Evolutionary conservation across 2,113 vertebrate genomes (phyloP).

Genomic region (Theropithecus gelada): DNA sequence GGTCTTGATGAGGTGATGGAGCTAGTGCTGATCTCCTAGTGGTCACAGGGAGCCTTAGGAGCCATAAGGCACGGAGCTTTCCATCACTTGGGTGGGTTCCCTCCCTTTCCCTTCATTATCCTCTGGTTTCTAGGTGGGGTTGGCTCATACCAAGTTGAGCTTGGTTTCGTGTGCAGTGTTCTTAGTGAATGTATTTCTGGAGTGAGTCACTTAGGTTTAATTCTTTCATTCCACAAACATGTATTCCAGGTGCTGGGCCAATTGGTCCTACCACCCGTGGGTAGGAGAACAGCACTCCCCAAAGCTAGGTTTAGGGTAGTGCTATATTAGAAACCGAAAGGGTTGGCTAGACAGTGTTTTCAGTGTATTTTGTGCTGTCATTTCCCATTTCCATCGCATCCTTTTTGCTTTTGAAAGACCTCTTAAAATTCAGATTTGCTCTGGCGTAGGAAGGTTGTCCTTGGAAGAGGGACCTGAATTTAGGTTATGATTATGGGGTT

Average conservation of each 20-base stretch:
- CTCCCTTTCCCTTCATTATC: neutral
- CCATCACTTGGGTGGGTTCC: neutral
- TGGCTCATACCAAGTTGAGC: neutral
- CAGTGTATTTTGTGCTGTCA: neutral
- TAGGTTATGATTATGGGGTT: slow-evolving; percentile 33
- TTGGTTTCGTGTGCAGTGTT: neutral
- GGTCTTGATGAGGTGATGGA: neutral
- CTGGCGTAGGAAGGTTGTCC: neutral
- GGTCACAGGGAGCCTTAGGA: neutral
- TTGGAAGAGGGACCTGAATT: slow-evolving; percentile 5
- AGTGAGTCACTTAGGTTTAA: neutral
- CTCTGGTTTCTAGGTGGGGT: neutral
- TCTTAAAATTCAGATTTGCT: slow-evolving; percentile 35
- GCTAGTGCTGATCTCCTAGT: neutral
- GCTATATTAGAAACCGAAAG: neutral
- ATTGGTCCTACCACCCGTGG: neutral
- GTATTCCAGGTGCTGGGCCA: neutral
- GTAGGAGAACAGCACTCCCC: neutral
- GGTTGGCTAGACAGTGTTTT: neutral
- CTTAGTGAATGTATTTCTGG: neutral
- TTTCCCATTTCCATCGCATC: neutral
- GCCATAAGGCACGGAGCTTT: neutral
- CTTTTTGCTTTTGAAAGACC: neutral
- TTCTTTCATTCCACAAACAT: neutral
- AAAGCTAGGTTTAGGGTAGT: neutral